Evolutionary conservation across 2,888 invertebrate species (phyloP).

Genomic region (Anagyrus pseudococci): DNA sequence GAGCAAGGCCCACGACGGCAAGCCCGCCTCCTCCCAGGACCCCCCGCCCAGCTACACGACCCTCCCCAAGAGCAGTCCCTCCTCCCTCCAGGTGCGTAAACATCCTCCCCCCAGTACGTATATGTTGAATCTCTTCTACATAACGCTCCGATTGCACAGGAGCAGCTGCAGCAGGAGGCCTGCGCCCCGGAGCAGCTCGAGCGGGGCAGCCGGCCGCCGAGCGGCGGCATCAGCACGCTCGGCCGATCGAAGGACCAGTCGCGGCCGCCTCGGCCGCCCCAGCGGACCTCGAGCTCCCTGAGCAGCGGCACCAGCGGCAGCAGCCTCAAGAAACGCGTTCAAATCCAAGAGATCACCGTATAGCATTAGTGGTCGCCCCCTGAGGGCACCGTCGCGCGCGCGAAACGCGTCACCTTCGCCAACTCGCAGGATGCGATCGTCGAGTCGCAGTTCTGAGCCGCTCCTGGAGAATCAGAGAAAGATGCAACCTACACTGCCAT

Average conservation of each 20-base stretch:
- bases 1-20: constrained; percentile 55
- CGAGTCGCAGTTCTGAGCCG: constrained; percentile 47
- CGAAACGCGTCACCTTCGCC: constrained; percentile 58
- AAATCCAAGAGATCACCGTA: constrained; percentile 82
- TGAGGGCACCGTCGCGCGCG: constrained; percentile 53
- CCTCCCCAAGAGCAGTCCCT: constrained; percentile 57
- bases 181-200: neutral
- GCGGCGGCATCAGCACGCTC: neutral
- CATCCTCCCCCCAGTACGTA: neutral
- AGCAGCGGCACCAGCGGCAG: constrained; percentile 48
- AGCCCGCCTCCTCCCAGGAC: constrained; percentile 56
- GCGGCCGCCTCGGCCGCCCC: constrained; percentile 56
- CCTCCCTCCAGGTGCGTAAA: constrained; percentile 39
- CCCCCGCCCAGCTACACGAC: constrained; percentile 66
- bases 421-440: constrained; percentile 43
- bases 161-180: constrained; percentile 29
- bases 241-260: constrained; percentile 42
- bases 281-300: constrained; percentile 56
- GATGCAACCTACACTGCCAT: too few relatives aligned
- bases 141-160: constrained; percentile 27
- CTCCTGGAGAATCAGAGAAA: too few relatives aligned
- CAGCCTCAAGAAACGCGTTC: constrained; percentile 76
- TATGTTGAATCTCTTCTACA: neutral
- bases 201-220: neutral
- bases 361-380: constrained; percentile 66